These are phyloP conservation scores for Drosophila nigromelanica DNA, from an alignment of 1,140 invertebrate species.

Conservation along the genomic window DNA sequence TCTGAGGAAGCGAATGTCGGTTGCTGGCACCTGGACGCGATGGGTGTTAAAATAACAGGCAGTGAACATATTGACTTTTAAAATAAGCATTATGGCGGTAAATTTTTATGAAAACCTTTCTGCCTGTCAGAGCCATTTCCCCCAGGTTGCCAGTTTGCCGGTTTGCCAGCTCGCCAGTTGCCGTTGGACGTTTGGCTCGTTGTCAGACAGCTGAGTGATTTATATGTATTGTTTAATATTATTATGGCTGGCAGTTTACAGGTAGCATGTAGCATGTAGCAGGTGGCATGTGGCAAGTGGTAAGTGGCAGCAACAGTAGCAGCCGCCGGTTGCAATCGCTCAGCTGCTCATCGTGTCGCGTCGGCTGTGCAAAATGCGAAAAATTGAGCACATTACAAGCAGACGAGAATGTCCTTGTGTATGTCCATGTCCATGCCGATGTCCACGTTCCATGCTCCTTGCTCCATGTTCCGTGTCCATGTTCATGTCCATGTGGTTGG, in stretches of 20 bases:
- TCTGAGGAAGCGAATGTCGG: conserved; percentile 54
- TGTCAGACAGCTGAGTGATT: conserved; percentile 77
- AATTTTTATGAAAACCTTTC: conserved; percentile 75
- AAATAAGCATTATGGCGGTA: conserved; percentile 80
- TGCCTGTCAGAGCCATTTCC: conserved; percentile 46
- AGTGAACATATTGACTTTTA: conserved; percentile 80
- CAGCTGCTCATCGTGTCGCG: conserved; percentile 45
- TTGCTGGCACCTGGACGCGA: conserved; percentile 73
- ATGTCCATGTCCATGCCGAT: conserved; percentile 20
- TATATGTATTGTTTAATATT: conserved; percentile 82
- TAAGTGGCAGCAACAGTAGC: conserved; percentile 1
- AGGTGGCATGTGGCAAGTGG: not conserved
- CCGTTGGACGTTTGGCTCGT: conserved; percentile 46
- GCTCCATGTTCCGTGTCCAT: conserved; percentile 5
- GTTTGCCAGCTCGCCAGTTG: conserved; percentile 17
- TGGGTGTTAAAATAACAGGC: conserved; percentile 81
- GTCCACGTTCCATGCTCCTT: conserved; percentile 26
- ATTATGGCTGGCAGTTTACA: conserved; percentile 75
- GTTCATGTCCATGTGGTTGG: conserved; percentile 67
- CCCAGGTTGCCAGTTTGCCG: conserved; percentile 16
- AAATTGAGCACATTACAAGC: conserved; percentile 77
- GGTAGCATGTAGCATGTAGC: conserved; percentile 13
- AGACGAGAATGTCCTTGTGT: conserved; percentile 24
- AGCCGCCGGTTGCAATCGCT: conserved; percentile 23
- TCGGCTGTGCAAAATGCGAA: conserved; percentile 75